Percentiles rank a stretch among this genome's conserved stretches.
Evolutionary conservation across 1,140 invertebrate species (phyloP).

Genomic region (Diplogasteroides magnus): DNA sequence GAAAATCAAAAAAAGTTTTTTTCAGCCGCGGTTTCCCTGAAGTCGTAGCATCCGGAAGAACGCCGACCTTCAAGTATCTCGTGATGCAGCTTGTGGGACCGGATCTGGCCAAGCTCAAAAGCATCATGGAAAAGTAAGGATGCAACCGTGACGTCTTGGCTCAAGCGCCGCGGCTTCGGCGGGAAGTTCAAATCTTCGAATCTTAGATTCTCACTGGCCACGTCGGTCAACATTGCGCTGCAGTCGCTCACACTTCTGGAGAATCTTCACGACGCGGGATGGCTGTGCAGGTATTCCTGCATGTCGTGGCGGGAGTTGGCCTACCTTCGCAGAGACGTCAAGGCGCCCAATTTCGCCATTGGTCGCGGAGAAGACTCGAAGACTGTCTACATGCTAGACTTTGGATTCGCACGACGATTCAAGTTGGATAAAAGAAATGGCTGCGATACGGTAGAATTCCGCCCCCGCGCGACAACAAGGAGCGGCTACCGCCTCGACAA

Average conservation of each 20-base stretch:
- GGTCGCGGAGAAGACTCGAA: slow-evolving; percentile 30
- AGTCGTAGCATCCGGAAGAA: slow-evolving; percentile 26
- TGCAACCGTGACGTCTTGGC: too few relatives aligned
- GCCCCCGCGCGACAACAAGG: slow-evolving; percentile 33
- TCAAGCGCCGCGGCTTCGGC: too few relatives aligned
- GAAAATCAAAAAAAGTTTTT: too few relatives aligned
- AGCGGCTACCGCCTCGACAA: slow-evolving; percentile 29
- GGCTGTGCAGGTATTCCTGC: slow-evolving; percentile 6
- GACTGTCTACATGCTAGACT: slow-evolving; percentile 43
- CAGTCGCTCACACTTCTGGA: slow-evolving; percentile 38
- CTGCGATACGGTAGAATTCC: too few relatives aligned
- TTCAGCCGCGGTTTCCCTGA: slow-evolving; percentile 22
- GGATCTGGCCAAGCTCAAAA: slow-evolving; percentile 25
- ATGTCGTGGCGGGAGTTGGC: too few relatives aligned
- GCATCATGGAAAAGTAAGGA: slow-evolving; percentile 7
- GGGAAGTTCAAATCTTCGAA: not conserved
- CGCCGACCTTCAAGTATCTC: slow-evolving; percentile 25
- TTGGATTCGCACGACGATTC: slow-evolving; percentile 42
- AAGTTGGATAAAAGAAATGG: slow-evolving; percentile 3
- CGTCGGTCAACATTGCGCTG: slow-evolving; percentile 28
- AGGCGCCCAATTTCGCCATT: slow-evolving; percentile 43
- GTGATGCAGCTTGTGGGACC: slow-evolving; percentile 34
- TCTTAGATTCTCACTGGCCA: slow-evolving; percentile 31
- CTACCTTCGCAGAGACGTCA: slow-evolving; percentile 40
- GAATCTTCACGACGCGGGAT: slow-evolving; percentile 36